Evolutionary conservation across 2,797 vertebrate genomes (phyloP).

Genomic region (Tarsius wallacei): DNA sequence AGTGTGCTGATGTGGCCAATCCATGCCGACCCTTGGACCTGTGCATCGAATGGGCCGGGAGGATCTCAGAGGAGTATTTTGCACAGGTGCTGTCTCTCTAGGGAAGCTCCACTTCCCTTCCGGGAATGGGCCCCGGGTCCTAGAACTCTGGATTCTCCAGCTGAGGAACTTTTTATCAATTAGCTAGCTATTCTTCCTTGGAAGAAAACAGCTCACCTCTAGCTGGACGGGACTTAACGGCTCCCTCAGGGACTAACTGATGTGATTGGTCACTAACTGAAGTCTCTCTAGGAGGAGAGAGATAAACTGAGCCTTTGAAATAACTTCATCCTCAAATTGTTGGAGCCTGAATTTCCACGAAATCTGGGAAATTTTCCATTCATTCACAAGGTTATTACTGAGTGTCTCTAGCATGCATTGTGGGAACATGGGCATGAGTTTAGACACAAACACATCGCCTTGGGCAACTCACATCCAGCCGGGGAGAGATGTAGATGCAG

Average conservation of each 20-base stretch:
- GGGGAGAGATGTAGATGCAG: background rate
- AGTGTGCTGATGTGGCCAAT: conserved; percentile 93
- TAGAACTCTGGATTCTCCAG: background rate
- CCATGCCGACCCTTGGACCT: conserved; percentile 93
- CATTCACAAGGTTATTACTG: background rate
- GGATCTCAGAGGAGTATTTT: conserved; percentile 94
- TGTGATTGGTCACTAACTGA: background rate
- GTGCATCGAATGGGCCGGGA: conserved; percentile 93
- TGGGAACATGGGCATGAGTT: background rate
- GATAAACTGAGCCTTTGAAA: background rate
- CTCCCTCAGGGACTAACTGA: background rate
- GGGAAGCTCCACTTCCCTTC: background rate
- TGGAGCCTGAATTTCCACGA: background rate
- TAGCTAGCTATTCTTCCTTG: background rate
- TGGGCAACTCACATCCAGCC: background rate
- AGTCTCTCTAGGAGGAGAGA: background rate
- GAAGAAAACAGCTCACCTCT: background rate
- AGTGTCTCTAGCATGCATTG: background rate
- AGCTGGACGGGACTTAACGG: background rate
- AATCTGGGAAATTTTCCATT: background rate
- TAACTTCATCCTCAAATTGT: background rate
- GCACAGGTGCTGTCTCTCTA: conserved; percentile 89
- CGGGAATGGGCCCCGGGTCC: background rate
- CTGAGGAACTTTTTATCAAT: background rate
- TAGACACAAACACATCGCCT: background rate